Base-by-base conservation (phyloP, 2,888 invertebrate species). In the Napeogenes sylphis region DNA sequence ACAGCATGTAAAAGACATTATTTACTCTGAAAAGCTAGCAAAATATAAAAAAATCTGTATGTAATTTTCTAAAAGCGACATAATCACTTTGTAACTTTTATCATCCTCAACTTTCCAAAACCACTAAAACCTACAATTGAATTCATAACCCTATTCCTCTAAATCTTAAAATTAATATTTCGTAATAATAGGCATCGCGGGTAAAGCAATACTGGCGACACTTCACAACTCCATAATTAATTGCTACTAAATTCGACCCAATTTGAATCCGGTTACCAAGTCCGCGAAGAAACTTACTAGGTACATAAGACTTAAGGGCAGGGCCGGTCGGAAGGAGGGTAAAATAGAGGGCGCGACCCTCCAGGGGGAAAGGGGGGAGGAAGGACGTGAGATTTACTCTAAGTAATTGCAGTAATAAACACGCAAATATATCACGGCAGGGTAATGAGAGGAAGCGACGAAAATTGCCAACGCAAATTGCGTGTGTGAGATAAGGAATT, bases 391-490 rank as follows among this genome's bases (percentile, higher is more conserved):
- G 91, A 91, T 91, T 91, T 91, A 91, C 90, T 91, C 90, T 91
- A 91, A 91, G 91, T 91, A 91, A 91, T 91, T 91, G 91, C 91
- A 87, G 90, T 91, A 91, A 91, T 91, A 91, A 91, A 91, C 90
- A 89, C 88, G 89, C 86, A 90, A 88, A 90, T 90, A 90, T 90
- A 90, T 90, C 90, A 90, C 87, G 83, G 78, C 87, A 80, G 84
- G 82, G 90, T 90, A 90, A 90, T 90, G 89, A 90, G 87, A 88
- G 89, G 89, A 90, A 90, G 85, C 85, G 82, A 72, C 85, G 82
- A 85, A 84, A 90, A 90, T 90, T 89, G 87, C 85, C 87, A 73
- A 81, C 87, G 87, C 84, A 90, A 90, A 90, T 90, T 89, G 90
- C 87, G 90, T 89, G 90, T 90, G 86, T 89, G 90, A 87, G 90